A percentile compares a stretch with the other conserved stretches of the same genome.
These are phyloP conservation scores for Steinernema carpocapsae DNA, from an alignment of 2,888 invertebrate species.

Conservation along the genomic window DNA sequence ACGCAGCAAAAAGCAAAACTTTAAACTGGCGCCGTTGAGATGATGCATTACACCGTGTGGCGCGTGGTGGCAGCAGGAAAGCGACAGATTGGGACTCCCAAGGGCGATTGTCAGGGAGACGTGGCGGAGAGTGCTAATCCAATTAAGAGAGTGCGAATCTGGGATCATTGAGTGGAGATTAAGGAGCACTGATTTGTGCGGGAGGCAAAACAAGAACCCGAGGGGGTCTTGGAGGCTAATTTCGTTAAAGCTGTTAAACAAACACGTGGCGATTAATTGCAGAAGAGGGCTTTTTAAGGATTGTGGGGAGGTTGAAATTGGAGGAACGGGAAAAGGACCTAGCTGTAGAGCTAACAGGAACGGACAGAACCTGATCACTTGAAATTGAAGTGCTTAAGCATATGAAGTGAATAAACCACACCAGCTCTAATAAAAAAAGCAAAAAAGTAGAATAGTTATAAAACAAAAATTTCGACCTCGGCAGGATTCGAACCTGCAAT, in stretches of 20 bases:
- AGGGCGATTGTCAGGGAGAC: background rate
- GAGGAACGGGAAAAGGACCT: no score
- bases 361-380: no score
- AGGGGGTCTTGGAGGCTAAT: background rate
- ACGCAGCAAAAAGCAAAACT: slow-evolving; percentile 19
- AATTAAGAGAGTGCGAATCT: slow-evolving; percentile 30
- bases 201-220: background rate
- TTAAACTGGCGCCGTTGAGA: slow-evolving; percentile 12
- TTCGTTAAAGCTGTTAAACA: slow-evolving; percentile 16
- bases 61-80: background rate
- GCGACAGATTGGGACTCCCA: background rate
- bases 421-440: no score
- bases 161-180: slow-evolving; percentile 11
- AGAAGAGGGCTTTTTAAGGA: no score
- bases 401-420: no score
- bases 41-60: slow-evolving; percentile 23
- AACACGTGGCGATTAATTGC: slow-evolving; percentile 29
- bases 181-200: slow-evolving; percentile 8
- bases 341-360: no score
- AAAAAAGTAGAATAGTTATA: no score
- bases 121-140: slow-evolving; percentile 15
- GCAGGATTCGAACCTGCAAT: no score
- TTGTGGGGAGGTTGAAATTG: no score
- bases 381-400: no score
- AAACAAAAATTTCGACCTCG: no score